A percentile compares a stretch with the other conserved stretches of the same genome.
Conservation (phyloP, 1,140 invertebrate genomes). For the Drosophila sturtevanti region DNA sequence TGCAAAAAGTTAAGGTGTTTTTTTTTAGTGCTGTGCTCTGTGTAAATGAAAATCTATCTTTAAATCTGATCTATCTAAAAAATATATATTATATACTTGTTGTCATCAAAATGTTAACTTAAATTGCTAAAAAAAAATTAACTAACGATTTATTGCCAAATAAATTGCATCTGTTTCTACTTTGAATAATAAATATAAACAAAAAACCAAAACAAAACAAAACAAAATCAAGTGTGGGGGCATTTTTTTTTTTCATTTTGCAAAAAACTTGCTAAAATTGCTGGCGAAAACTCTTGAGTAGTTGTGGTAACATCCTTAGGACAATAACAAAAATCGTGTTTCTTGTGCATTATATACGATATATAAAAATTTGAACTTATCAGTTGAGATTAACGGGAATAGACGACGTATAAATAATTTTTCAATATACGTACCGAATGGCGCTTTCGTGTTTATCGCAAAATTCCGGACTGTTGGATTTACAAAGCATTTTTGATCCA, state of each 20-base stretch:
- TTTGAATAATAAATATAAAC: constrained; percentile 51
- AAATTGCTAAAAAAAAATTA: constrained; percentile 26
- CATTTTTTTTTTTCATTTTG: not conserved
- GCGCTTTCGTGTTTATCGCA: constrained; percentile 80
- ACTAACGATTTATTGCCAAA: constrained; percentile 28
- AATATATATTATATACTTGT: not conserved
- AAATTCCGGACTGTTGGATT: constrained; percentile 79
- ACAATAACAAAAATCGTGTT: constrained; percentile 27
- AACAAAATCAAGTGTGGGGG: constrained; percentile 9
- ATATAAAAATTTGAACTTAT: not conserved
- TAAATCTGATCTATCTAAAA: not conserved
- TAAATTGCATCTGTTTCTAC: constrained; percentile 53
- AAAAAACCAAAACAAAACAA: constrained; percentile 30
- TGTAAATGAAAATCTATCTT: constrained; percentile 6
- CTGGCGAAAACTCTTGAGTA: constrained; percentile 39
- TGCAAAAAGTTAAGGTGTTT: constrained; percentile 1
- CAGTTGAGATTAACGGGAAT: constrained; percentile 7
- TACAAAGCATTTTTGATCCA: constrained; percentile 81
- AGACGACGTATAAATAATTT: constrained; percentile 23
- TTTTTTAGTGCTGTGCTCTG: constrained; percentile 63
- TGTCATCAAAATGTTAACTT: constrained; percentile 62
- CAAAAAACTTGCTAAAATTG: constrained; percentile 51
- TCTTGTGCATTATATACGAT: not conserved
- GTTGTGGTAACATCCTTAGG: constrained; percentile 29
- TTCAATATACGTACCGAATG: constrained; percentile 72